A percentile compares a stretch with the other conserved stretches of the same genome.
phyloP scores from a whole-genome alignment of 2,113 vertebrate genomes.

The Etheostoma spectabile region DNA sequence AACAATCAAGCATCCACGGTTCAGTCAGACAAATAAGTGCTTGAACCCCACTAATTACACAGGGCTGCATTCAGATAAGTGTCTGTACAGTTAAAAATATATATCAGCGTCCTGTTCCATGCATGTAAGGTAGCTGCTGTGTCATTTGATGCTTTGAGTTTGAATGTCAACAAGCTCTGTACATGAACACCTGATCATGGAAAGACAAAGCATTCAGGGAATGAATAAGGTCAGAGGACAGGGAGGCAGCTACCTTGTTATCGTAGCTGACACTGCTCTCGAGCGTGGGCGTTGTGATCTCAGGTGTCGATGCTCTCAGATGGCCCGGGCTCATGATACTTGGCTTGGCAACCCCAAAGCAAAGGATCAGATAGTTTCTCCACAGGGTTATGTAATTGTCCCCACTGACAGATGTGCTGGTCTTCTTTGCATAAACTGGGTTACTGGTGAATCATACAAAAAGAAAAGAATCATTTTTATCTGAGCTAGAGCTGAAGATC shows the following conservation, averaged over 20 bases:
- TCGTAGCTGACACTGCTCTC: conserved; percentile 92
- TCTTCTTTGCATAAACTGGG: conserved; percentile 96
- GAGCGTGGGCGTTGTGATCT: conserved; percentile 92
- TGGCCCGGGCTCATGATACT: conserved; percentile 98
- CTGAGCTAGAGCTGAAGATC: background rate
- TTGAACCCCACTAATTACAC: conserved; percentile 49
- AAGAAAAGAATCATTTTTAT: conserved; percentile 20
- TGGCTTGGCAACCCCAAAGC: conserved; percentile 96
- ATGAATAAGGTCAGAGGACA: conserved; percentile 35
- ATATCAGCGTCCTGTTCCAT: conserved; percentile 36
- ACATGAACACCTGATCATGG: conserved; percentile 62
- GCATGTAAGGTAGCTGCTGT: conserved; percentile 40
- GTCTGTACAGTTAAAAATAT: conserved; percentile 19
- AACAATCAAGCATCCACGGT: conserved; percentile 49
- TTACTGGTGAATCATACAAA: conserved; percentile 83
- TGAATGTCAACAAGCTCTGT: conserved; percentile 63
- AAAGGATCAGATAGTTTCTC: conserved; percentile 98
- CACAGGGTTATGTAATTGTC: conserved; percentile 93
- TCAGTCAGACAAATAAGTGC: conserved; percentile 39
- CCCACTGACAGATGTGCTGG: conserved; percentile 87
- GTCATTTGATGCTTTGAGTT: conserved; percentile 56
- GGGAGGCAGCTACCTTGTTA: conserved; percentile 92
- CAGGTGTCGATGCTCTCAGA: conserved; percentile 93
- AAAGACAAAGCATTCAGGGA: conserved; percentile 50
- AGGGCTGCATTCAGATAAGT: background rate